Base-by-base conservation (phyloP, 2,113 vertebrate species). In the Crotophaga sulcirostris region DNA sequence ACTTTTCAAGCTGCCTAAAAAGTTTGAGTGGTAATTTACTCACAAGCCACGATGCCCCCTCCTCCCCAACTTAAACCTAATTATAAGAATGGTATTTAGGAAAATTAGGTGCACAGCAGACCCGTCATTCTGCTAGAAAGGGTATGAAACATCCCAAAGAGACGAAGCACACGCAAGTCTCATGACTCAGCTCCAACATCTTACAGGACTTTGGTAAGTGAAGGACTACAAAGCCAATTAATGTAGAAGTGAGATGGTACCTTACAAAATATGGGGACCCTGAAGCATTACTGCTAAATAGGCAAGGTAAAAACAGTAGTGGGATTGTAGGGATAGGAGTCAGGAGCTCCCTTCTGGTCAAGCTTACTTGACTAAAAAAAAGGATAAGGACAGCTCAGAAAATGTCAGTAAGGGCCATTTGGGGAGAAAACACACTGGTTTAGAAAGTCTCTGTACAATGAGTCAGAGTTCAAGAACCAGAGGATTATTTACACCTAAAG, bases 251-350 rank as follows among this genome's bases (percentile, higher is more conserved):
- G 9, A 87, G 40, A 26, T 29, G 33, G 42, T 29, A 47, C 16
- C 33, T 19, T 28, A n/a, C 6, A 47, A 63, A 47, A 34, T 0
- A 0, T 14, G 9, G 14, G 36, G 7, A 63, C 18, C 19, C 73
- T 0, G 0, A 6, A 64, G 31, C 14, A 47, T 17, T 79, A 58
- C 26, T 45, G 58, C 33, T 70, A 55, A 70, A 54, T 3, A 49
- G 33, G 52, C 28, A 70, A 70, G 10, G 28, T 26, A 38, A 74
- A 44, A 70, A 29, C 6, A 69, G 21, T 14, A 59, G 31, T 31
- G 79, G 74, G 40, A 51, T 3, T 1, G 13, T 13, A 47, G 10
- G 11, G 16, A 13, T 51, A 62, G 11, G 44, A 49, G 19, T 74
- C 31, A 64, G 40, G 38, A 79, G 74, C 15, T 49, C 19, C 10